phyloP scores from a whole-genome alignment of 2,797 vertebrate genomes.

The Pteronotus mesoamericanus region DNA sequence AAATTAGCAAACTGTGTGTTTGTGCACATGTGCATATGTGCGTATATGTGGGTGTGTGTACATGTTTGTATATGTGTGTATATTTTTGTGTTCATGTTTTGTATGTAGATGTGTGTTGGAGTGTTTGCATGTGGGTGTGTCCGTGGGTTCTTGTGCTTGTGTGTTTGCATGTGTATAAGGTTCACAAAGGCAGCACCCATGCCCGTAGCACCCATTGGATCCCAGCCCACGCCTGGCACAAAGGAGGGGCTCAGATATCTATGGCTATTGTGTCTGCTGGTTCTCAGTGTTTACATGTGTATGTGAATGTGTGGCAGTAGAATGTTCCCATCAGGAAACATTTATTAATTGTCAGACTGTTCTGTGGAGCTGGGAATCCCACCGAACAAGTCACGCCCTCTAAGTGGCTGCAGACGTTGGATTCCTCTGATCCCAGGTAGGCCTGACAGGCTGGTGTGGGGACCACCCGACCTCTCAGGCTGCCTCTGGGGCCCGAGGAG shows the following conservation, averaged over 20 bases:
- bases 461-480: no score
- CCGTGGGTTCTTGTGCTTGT: neutral
- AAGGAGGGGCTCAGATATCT: neutral
- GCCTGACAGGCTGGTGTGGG: rapidly evolving
- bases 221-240: rapidly evolving
- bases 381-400: neutral
- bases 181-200: neutral
- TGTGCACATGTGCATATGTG: neutral
- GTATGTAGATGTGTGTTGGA: no score
- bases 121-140: neutral
- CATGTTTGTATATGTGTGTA: no score
- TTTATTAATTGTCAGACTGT: neutral
- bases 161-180: rapidly evolving
- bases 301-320: no score
- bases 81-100: neutral
- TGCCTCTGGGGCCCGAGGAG: neutral
- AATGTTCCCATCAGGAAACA: neutral
- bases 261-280: rapidly evolving
- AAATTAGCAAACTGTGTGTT: neutral
- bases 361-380: neutral
- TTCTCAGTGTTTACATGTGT: neutral
- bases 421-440: neutral
- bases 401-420: neutral
- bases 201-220: neutral
- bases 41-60: neutral